Conservation (phyloP, 2,113 vertebrate genomes). For the Lamprologus sp. region DNA sequence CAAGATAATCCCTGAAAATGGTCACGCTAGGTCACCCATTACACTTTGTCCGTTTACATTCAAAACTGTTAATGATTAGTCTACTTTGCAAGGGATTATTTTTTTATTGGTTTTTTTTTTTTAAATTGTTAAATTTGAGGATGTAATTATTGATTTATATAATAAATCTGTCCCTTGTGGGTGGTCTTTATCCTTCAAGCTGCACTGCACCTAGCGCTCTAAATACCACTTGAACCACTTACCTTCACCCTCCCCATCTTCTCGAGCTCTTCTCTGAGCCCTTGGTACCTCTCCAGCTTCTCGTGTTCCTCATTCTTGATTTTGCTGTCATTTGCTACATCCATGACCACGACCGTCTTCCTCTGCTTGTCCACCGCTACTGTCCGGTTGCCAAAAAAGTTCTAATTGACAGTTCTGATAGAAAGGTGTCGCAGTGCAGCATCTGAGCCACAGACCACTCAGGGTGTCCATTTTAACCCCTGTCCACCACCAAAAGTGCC, state of each 20-base stretch:
- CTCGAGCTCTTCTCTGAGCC: neutral
- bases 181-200: neutral
- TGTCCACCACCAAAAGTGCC: fast-evolving
- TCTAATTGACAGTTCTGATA: neutral
- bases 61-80: neutral
- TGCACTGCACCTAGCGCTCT: neutral
- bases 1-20: neutral
- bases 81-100: fast-evolving
- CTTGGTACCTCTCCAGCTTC: neutral
- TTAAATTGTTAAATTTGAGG: neutral
- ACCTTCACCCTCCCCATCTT: neutral
- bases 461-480: neutral
- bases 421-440: neutral
- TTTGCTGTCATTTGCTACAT: neutral
- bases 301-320: neutral
- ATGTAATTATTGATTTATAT: neutral
- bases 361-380: neutral
- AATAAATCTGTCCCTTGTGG: neutral
- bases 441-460: neutral
- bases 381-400: neutral
- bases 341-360: neutral
- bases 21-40: neutral
- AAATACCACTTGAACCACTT: neutral
- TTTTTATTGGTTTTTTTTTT: neutral
- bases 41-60: neutral